Percentiles rank a stretch among this genome's conserved stretches.
Conservation (phyloP, 2,797 vertebrate genomes). For the Megaceryle alcyon region DNA sequence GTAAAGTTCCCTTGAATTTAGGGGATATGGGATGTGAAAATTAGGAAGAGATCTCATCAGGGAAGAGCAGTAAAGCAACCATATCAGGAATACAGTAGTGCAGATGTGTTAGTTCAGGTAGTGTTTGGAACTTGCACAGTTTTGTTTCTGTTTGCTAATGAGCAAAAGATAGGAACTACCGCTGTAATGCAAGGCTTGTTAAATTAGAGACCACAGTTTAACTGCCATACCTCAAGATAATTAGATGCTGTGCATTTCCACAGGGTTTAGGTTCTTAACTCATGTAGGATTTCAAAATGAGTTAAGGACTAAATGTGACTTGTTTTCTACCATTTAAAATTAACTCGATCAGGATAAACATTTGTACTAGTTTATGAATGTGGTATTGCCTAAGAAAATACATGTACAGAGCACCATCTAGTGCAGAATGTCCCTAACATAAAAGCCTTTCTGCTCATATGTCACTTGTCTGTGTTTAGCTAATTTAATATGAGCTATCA, state of each 20-base stretch:
- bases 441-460: not conserved
- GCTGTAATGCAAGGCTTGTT: not conserved
- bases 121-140: not conserved
- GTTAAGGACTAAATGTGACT: not conserved
- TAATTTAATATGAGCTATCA: not conserved
- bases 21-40: not conserved
- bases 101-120: not conserved
- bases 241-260: not conserved
- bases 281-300: not conserved
- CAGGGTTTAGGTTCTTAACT: not conserved
- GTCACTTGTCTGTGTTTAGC: not conserved
- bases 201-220: not conserved
- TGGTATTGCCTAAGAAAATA: not conserved
- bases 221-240: not conserved
- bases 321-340: not conserved
- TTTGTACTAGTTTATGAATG: not conserved
- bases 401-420: slow-evolving; percentile 46
- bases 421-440: not conserved
- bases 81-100: not conserved
- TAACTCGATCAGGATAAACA: not conserved
- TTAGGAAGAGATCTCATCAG: not conserved
- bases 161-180: not conserved
- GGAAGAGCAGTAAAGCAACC: not conserved
- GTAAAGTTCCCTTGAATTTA: not conserved
- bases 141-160: not conserved